Evolutionary conservation across 2,888 invertebrate species (phyloP).

Genomic region (Drosophila aldrichi): DNA sequence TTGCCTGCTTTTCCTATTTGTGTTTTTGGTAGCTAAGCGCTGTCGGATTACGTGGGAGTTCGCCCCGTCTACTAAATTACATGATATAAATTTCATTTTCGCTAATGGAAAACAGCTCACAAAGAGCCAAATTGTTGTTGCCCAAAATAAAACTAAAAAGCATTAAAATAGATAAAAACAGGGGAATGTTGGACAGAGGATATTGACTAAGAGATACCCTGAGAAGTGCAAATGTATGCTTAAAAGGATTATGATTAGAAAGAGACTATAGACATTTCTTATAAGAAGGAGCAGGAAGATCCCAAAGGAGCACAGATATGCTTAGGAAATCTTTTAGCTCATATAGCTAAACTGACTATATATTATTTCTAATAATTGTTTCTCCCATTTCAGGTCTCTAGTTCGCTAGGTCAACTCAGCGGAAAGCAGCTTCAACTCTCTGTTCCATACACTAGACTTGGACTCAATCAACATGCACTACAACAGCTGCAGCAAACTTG

Average conservation of each 20-base stretch:
- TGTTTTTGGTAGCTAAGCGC: conserved; percentile 2
- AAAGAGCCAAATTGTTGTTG: conserved; percentile 33
- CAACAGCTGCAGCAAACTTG: background rate
- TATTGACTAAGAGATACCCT: background rate
- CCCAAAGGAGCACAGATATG: too few species aligned
- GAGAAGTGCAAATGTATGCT: background rate
- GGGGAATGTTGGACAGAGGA: background rate
- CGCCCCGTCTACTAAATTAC: conserved; percentile 59
- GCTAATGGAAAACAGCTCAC: conserved; percentile 53
- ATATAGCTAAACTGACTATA: too few species aligned
- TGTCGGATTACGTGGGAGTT: conserved; percentile 48
- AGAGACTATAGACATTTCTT: too few species aligned
- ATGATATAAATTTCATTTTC: conserved; percentile 70
- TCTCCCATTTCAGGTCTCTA: background rate
- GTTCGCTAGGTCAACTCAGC: background rate
- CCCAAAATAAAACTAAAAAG: conserved; percentile 6
- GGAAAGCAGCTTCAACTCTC: background rate
- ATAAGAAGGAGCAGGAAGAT: too few species aligned
- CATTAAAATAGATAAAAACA: conserved; percentile 11
- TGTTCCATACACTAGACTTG: background rate
- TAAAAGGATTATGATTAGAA: too few species aligned
- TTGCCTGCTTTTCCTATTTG: background rate
- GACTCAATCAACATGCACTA: background rate
- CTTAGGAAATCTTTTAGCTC: too few species aligned
- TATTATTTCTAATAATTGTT: background rate